Percentiles rank a stretch among this genome's conserved stretches.
Evolutionary conservation across 2,113 vertebrate species (phyloP).

Genomic region (Ciconia stormi): DNA sequence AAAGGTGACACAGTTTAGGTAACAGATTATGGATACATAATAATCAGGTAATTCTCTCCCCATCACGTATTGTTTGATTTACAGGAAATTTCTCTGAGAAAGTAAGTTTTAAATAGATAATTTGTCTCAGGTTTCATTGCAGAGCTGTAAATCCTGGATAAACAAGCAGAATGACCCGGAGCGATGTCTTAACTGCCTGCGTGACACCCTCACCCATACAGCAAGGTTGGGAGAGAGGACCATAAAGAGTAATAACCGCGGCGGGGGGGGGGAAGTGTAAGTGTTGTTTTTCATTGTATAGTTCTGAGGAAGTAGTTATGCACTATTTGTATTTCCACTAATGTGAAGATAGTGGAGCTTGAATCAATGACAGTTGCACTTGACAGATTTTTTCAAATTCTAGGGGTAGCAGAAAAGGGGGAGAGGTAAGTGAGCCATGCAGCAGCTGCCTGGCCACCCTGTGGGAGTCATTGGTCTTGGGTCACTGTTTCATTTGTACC

Average conservation of each 20-base stretch:
- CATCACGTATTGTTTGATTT: neutral
- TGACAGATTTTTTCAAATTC: neutral
- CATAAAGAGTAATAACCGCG: neutral
- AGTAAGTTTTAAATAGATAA: neutral
- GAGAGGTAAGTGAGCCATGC: neutral
- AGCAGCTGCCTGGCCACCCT: neutral
- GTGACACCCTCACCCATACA: neutral
- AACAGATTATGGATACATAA: neutral
- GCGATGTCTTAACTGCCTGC: neutral
- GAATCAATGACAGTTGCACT: slow-evolving; percentile 67
- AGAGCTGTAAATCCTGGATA: neutral
- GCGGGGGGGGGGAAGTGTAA: neutral
- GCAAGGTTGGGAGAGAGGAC: neutral
- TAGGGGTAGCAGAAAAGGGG: slow-evolving; percentile 1
- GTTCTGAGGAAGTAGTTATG: slow-evolving; percentile 62
- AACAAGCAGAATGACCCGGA: neutral
- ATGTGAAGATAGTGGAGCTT: slow-evolving; percentile 39
- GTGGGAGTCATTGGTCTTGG: slow-evolving; percentile 9
- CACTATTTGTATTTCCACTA: slow-evolving; percentile 58
- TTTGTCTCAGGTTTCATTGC: neutral
- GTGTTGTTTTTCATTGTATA: neutral
- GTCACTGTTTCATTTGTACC: slow-evolving; percentile 55
- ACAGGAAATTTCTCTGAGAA: neutral
- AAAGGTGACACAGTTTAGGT: neutral
- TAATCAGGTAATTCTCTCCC: neutral